Percentiles rank a stretch among this genome's conserved stretches.
These are phyloP conservation scores for Podarcis lilfordi DNA, from an alignment of 2,797 vertebrate species.

Conservation along the genomic window DNA sequence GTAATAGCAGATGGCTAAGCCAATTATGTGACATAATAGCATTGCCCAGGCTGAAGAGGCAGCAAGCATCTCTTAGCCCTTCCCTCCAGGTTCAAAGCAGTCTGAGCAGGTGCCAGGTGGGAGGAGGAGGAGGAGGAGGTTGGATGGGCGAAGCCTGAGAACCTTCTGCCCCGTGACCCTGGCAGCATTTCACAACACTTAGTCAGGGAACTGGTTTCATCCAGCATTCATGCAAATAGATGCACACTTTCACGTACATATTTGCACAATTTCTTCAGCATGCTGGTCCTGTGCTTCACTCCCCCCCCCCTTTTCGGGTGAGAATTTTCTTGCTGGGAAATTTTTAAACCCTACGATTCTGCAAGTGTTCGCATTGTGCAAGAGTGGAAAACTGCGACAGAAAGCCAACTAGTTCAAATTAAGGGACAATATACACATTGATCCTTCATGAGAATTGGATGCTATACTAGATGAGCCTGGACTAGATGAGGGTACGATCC, in stretches of 20 bases:
- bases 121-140: too few species aligned
- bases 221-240: not conserved
- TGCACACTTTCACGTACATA: not conserved
- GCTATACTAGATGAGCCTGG: too few species aligned
- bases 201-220: not conserved
- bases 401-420: too few species aligned
- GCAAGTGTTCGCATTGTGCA: not conserved
- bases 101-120: not conserved
- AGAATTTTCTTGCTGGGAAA: not conserved
- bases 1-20: constrained; percentile 32
- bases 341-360: not conserved
- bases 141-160: not conserved
- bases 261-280: not conserved
- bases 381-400: not conserved
- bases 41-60: not conserved
- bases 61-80: too few species aligned
- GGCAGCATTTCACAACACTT: not conserved
- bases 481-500: too few species aligned
- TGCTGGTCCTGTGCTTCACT: not conserved
- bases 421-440: too few species aligned
- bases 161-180: not conserved
- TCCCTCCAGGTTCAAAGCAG: not conserved
- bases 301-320: not conserved
- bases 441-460: too few species aligned
- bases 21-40: constrained; percentile 7